Conservation (phyloP, 2,888 invertebrate species). For the Diarsia dahlii region DNA sequence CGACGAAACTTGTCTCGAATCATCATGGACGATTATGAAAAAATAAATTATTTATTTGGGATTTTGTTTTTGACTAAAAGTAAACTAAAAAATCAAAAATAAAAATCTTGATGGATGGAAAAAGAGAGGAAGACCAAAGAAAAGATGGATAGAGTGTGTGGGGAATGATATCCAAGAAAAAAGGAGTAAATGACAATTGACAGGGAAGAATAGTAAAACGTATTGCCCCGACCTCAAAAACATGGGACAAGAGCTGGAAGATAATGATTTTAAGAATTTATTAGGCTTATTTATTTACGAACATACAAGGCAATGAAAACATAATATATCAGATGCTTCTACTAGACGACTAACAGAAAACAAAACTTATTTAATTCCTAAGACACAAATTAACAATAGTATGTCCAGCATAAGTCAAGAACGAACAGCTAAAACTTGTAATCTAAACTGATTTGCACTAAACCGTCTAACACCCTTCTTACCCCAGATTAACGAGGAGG, state of each 20-base stretch:
- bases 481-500: constrained; percentile 36
- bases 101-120: no score
- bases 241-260: no score
- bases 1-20: neutral
- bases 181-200: no score
- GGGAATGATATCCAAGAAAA: no score
- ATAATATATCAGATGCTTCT: neutral
- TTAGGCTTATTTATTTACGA: neutral
- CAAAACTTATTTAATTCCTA: neutral
- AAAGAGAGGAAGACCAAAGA: no score
- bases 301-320: neutral
- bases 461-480: constrained; percentile 24
- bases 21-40: neutral
- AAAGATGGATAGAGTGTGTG: no score
- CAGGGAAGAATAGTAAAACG: no score
- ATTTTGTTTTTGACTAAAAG: no score
- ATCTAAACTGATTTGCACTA: constrained; percentile 42
- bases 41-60: neutral
- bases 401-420: neutral
- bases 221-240: no score
- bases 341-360: neutral
- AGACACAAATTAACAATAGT: neutral
- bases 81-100: no score
- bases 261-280: neutral
- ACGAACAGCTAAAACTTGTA: constrained; percentile 18